phyloP scores from a whole-genome alignment of 2,113 vertebrate species.

The Seriola rivoliana region DNA sequence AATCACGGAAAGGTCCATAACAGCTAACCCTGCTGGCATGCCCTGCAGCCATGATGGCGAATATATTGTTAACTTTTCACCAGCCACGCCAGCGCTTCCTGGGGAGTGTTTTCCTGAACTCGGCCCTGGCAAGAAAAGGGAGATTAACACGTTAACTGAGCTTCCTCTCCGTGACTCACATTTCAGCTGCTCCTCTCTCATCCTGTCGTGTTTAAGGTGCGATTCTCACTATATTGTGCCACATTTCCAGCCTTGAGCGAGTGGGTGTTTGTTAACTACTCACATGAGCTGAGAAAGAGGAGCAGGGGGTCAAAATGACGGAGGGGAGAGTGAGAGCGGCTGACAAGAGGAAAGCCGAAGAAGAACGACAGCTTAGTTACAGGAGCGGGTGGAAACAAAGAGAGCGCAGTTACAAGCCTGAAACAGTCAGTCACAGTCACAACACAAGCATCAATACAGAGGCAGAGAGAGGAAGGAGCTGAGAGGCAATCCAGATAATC shows the following conservation, averaged over 20 bases:
- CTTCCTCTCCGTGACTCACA: constrained; percentile 22
- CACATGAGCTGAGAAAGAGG: neutral
- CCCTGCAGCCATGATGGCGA: constrained; percentile 33
- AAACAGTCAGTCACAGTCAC: constrained; percentile 19
- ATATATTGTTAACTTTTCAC: constrained; percentile 53
- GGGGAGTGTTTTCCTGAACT: constrained; percentile 56
- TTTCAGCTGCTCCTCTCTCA: constrained; percentile 2
- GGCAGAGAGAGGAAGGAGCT: constrained; percentile 27
- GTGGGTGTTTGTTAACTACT: neutral
- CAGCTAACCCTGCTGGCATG: constrained; percentile 32
- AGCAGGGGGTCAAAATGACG: constrained; percentile 18
- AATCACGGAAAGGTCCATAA: constrained; percentile 68
- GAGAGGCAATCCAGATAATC: constrained; percentile 53
- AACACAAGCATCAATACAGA: constrained; percentile 25
- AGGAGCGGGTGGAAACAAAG: constrained; percentile 26
- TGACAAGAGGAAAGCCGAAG: neutral
- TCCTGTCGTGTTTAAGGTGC: constrained; percentile 3
- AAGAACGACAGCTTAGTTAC: constrained; percentile 33
- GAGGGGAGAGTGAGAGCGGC: neutral
- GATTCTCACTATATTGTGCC: neutral
- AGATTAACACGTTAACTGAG: constrained; percentile 31
- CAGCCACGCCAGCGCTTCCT: constrained; percentile 59
- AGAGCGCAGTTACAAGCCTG: constrained; percentile 15
- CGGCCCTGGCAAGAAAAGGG: neutral
- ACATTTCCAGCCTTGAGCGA: neutral